Evolutionary conservation across 2,888 invertebrate species (phyloP).

Genomic region (Thera obeliscata): DNA sequence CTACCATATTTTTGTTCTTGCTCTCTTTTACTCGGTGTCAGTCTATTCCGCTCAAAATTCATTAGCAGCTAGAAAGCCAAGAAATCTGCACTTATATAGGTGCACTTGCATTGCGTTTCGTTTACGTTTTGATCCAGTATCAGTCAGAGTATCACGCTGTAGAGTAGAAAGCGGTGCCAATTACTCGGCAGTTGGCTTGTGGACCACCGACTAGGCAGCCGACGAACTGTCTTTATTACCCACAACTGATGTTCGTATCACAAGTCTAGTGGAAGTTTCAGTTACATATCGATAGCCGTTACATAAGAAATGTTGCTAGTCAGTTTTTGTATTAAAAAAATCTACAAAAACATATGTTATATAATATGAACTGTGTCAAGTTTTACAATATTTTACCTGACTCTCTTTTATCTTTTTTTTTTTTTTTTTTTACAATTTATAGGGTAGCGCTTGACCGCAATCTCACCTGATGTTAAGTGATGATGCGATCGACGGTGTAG

Average conservation of each 20-base stretch:
- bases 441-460: too few relatives aligned
- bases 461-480: too few relatives aligned
- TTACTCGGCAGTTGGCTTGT: slow-evolving; percentile 29
- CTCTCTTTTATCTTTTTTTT: too few relatives aligned
- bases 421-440: too few relatives aligned
- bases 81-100: neutral
- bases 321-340: too few relatives aligned
- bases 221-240: slow-evolving; percentile 22
- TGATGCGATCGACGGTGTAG: too few relatives aligned
- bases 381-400: too few relatives aligned
- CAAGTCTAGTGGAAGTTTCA: neutral
- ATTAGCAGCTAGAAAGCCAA: slow-evolving; percentile 7
- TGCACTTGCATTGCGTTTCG: slow-evolving; percentile 12
- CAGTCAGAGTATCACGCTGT: slow-evolving; percentile 21
- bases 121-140: slow-evolving; percentile 27
- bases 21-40: too few relatives aligned
- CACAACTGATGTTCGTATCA: slow-evolving; percentile 12
- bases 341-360: too few relatives aligned
- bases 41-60: neutral
- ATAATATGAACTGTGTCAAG: too few relatives aligned
- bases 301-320: neutral
- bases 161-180: slow-evolving; percentile 43
- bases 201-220: slow-evolving; percentile 28
- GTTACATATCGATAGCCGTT: neutral
- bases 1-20: neutral